Base-by-base conservation (phyloP, 2,797 vertebrate species). In the Poliocrania exsul region DNA sequence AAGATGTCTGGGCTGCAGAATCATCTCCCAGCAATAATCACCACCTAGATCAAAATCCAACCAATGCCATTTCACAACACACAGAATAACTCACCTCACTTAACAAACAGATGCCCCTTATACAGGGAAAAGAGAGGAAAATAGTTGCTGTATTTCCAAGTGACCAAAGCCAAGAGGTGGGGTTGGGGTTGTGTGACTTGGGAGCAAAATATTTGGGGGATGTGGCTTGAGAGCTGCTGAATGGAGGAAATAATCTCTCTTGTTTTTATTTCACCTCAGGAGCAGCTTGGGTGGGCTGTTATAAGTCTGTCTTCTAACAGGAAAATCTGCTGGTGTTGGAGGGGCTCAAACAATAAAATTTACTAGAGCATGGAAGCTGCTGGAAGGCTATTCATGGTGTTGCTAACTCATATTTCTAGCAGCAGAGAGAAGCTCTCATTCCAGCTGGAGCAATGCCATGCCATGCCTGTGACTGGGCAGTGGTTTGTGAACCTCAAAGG, bases 361-460 rank as follows among this genome's bases (percentile, higher is more conserved):
- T 95, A 91, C 93, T 81, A 83, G 77, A 81, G 50, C 50, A 2
- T 62, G 69, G 93, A 95, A 95, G 65, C 95, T 93, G 69, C 93
- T 94, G 84, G 90, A 95, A 95, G 50, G 86, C 86, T 95, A 96
- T 94, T 95, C 84, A 93, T 74, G 54, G 28, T 89, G 93, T 81
- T 88, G 81, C 89, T 91, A 94, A 78, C 80, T 95, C 85, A 25
- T 96, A 96, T 94, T 95, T 97, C 94, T 95, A 95, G 94, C 24
- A 95, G 81, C 65, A 4, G 78, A 93, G 67, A 95, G 93, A 95
- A 96, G 58, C 66, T 86, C 79, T 85, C 66, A 50, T 46, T 94
- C 89, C 87, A 95, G 85, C 85, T 95, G 93, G 94, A 96, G 82
- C 72, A 33, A 82, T 96, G 95, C 84, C 95, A 95, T 0, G 3